Conservation (phyloP, 2,113 vertebrate species). For the Macroglossus sobrinus region DNA sequence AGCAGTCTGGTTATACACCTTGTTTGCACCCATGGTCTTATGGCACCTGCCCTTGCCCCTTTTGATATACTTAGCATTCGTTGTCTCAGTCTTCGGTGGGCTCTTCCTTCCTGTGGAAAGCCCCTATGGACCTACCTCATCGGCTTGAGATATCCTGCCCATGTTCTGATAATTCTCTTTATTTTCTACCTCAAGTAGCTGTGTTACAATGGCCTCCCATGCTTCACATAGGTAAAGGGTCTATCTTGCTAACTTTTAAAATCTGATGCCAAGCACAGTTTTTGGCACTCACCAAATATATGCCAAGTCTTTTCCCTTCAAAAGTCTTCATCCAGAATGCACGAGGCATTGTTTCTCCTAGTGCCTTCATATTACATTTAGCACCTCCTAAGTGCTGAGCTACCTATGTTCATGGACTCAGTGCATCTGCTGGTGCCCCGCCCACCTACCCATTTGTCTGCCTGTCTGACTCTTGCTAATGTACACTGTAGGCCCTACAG, state of each 20-base stretch:
- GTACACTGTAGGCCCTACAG: not conserved
- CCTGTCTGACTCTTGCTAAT: not conserved
- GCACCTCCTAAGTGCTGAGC: not conserved
- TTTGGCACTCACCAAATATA: not conserved
- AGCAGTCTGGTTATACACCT: not conserved
- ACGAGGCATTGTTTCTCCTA: not conserved
- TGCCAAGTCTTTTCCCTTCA: not conserved
- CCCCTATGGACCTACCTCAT: not conserved
- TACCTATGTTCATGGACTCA: not conserved
- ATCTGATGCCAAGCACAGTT: not conserved
- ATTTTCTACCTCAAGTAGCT: not conserved
- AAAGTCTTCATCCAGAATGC: not conserved
- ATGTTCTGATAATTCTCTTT: not conserved
- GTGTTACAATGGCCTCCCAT: too few species aligned
- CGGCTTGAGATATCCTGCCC: not conserved
- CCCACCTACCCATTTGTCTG: fast-evolving
- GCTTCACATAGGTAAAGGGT: not conserved
- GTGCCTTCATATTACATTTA: not conserved
- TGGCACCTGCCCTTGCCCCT: not conserved
- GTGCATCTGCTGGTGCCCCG: not conserved
- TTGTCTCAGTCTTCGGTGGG: not conserved
- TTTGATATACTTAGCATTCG: not conserved
- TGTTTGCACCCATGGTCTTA: not conserved
- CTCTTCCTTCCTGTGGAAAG: not conserved
- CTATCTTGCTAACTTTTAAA: not conserved